These are phyloP conservation scores for Sylvietta virens DNA, from an alignment of 2,113 vertebrate species.

Conservation along the genomic window DNA sequence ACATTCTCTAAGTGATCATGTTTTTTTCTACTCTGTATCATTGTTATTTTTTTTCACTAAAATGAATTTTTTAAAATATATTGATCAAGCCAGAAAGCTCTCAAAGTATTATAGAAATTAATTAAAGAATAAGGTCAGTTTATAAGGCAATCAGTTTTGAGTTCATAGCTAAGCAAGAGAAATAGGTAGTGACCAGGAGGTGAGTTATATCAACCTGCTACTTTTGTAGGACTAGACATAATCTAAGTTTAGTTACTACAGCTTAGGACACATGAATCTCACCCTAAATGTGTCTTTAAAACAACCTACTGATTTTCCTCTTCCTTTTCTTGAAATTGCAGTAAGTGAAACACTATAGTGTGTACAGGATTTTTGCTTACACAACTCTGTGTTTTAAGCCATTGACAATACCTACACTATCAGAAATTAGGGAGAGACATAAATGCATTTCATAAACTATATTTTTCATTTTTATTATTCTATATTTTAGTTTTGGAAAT, in stretches of 20 bases:
- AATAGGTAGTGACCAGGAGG: not conserved
- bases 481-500: not conserved
- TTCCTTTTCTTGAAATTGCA: not conserved
- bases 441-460: not conserved
- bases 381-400: not conserved
- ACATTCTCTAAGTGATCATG: accelerated
- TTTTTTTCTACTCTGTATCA: not conserved
- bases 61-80: not conserved
- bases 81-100: not conserved
- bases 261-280: not conserved
- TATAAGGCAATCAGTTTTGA: not conserved
- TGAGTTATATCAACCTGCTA: not conserved
- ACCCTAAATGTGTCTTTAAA: not conserved
- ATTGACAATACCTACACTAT: not conserved
- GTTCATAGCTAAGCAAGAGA: not conserved
- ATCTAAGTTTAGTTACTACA: not conserved
- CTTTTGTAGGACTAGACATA: not conserved
- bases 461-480: not conserved
- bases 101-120: not conserved
- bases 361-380: not conserved
- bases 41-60: not conserved
- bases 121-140: not conserved
- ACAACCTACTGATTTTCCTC: not conserved
- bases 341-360: not conserved
- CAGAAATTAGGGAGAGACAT: not conserved